Evolutionary conservation across 2,113 vertebrate species (phyloP).

Genomic region (Grus americana): DNA sequence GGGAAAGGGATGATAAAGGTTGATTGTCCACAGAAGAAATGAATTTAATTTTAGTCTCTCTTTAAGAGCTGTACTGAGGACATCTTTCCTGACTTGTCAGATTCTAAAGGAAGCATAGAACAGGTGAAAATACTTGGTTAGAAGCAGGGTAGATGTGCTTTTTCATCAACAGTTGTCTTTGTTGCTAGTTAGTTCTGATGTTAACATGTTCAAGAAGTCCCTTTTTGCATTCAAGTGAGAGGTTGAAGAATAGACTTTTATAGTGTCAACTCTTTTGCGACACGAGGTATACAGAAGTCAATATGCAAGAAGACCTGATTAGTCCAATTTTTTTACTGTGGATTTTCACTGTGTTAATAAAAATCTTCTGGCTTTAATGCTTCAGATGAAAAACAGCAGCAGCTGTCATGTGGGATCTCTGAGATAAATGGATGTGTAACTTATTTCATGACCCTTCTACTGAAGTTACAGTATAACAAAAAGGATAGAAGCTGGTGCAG

Average conservation of each 20-base stretch:
- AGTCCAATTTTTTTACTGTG: neutral
- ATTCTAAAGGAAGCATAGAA: neutral
- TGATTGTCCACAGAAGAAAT: too few relatives aligned
- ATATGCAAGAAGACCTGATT: neutral
- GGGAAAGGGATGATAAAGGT: neutral
- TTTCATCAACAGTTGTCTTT: neutral
- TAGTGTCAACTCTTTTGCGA: neutral
- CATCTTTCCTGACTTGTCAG: neutral
- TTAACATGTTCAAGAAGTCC: neutral
- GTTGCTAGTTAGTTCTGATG: neutral
- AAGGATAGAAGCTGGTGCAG: neutral
- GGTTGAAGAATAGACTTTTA: neutral
- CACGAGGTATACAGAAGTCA: neutral
- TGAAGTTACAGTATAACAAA: neutral
- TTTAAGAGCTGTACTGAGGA: neutral
- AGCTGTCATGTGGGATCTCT: neutral
- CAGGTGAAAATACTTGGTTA: neutral
- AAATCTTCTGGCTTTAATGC: neutral
- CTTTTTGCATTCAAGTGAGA: too few relatives aligned
- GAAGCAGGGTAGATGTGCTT: neutral
- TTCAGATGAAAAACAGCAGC: neutral
- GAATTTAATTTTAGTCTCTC: neutral
- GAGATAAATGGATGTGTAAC: neutral
- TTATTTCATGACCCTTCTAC: neutral
- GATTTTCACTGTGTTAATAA: neutral